Conservation (phyloP, 2,797 vertebrate genomes). For the Octomys mimax region DNA sequence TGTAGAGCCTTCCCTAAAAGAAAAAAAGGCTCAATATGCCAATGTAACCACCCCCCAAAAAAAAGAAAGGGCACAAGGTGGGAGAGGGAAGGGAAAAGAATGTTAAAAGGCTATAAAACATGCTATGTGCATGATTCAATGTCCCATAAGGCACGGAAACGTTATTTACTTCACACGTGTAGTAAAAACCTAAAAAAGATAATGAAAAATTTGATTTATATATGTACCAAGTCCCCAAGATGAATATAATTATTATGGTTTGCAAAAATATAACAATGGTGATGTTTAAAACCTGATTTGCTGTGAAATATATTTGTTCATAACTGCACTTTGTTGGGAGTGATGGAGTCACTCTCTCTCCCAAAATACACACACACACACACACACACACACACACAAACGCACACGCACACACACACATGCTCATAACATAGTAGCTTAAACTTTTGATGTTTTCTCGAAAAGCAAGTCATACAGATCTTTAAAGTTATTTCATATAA, state of each 20-base stretch:
- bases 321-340: not conserved
- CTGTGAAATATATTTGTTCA: not conserved
- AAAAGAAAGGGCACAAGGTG: no score
- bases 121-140: no score
- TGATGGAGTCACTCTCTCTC: not conserved
- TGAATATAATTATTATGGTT: not conserved
- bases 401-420: not conserved
- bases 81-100: no score
- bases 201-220: not conserved
- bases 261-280: not conserved
- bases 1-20: no score
- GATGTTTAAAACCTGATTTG: not conserved
- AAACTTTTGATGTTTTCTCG: not conserved
- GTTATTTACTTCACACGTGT: no score
- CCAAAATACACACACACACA: not conserved
- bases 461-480: not conserved
- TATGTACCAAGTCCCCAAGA: not conserved
- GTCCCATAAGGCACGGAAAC: no score
- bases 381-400: not conserved
- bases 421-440: not conserved
- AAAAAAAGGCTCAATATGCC: no score
- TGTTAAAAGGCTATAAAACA: no score
- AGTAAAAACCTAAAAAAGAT: no score
- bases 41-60: no score
- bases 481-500: not conserved